Evolutionary conservation across 2,797 vertebrate species (phyloP).

Genomic region (Etheostoma perlongum): DNA sequence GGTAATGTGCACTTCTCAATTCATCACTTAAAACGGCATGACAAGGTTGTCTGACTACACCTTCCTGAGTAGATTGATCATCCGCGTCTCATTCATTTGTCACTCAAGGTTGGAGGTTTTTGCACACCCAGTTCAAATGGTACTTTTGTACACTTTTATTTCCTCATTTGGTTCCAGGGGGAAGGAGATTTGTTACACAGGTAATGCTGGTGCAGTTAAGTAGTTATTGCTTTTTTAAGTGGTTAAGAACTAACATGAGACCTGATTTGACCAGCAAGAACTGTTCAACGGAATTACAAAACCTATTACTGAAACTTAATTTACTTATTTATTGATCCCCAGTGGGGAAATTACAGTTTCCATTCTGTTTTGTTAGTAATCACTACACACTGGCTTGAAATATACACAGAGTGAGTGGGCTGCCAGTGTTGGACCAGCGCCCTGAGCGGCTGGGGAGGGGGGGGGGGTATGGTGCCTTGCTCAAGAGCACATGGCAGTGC

Average conservation of each 20-base stretch:
- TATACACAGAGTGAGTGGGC: too few relatives aligned
- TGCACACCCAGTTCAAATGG: not conserved
- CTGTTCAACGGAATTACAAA: not conserved
- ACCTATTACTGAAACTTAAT: not conserved
- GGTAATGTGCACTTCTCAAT: not conserved
- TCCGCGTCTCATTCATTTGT: constrained; percentile 10
- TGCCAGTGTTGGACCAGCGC: too few relatives aligned
- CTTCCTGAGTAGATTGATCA: constrained; percentile 7
- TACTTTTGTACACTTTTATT: not conserved
- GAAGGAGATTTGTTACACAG: not conserved
- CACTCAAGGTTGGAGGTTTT: not conserved
- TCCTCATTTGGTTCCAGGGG: not conserved
- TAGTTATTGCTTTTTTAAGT: too few relatives aligned
- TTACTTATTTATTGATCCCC: too few relatives aligned
- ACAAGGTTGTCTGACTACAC: constrained; percentile 5
- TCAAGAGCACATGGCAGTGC: too few relatives aligned
- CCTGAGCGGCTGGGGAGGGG: too few relatives aligned
- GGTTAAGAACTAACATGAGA: not conserved
- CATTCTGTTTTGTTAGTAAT: too few relatives aligned
- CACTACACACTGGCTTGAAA: too few relatives aligned
- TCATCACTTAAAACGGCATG: constrained; percentile 9
- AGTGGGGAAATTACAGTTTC: too few relatives aligned
- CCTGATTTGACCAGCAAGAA: not conserved
- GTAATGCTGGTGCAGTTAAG: too few relatives aligned
- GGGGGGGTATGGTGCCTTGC: too few relatives aligned